Evolutionary conservation across 2,888 invertebrate genomes (phyloP), one percentile per base, ranked within the genome.

Genomic region (Mesorhabditis spiculigera): DNA sequence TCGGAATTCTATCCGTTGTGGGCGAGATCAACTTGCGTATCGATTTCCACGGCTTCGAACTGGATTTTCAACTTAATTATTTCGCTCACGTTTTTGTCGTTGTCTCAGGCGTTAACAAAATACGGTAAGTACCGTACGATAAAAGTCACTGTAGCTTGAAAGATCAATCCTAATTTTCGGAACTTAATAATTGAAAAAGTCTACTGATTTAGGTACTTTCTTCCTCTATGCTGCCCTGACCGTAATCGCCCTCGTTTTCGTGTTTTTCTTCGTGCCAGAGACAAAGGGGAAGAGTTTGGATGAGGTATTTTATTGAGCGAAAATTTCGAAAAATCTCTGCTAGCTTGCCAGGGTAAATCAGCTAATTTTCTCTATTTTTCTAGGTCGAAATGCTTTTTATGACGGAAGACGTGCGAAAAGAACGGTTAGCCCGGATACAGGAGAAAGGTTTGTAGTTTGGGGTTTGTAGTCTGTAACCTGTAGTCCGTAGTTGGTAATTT

Each of bases 1-100:
- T 88, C 89, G 4, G 89, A 89, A 81, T 89, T 89, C 68, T 89
- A 88, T 78, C 89, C 89, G 0, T 81, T 87, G 45, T 89, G 89
- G 89, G 89, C 89, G 0, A 82, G 89, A 67, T 86, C 88, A 61
- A 80, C 88, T 0, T 87, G 88, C 61, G 79, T 76, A n/a, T 75
- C 78, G 6, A 71, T 79, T 5, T 71, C 78, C 13, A 81, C 81
- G 6, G 75, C 77, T 0, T 78, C 85, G 65, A 89, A 89, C 80
- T 89, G 89, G 89, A 78, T 87, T 4, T 87, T 87, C 77, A 89
- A 89, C 78, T 82, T 89, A 43, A 73, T 88, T 43, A 87, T 89
- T 8, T 88, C 89, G 0, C 85, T 89, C 74, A 88, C 88, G 4
- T 89, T 89, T 76, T 84, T 89, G 5, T 78, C 81, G 3, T 73